phyloP scores from a whole-genome alignment of 92 coral and sea anemone genomes.

The Parazoanthus darwini region DNA sequence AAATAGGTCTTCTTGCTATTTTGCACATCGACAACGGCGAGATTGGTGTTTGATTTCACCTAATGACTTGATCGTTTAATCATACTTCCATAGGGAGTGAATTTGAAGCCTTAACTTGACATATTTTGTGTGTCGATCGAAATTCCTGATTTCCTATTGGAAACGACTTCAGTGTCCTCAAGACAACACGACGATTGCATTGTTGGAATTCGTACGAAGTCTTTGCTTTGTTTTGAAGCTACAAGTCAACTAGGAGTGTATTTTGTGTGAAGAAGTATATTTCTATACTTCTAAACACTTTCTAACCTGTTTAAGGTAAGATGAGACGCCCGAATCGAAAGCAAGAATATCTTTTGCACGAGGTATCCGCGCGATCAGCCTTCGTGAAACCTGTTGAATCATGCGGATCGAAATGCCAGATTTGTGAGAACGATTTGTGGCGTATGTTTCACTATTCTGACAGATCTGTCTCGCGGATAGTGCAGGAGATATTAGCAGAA shows the following conservation, averaged over 20 bases:
- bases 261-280: conserved; percentile 77
- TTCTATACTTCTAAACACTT: conserved; percentile 69
- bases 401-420: conserved; percentile 44
- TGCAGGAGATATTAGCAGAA: conserved; percentile 19
- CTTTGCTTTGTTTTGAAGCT: conserved; percentile 90
- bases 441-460: conserved; percentile 17
- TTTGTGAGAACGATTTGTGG: conserved; percentile 19
- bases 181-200: conserved; percentile 61
- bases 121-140: conserved; percentile 89
- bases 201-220: conserved; percentile 67
- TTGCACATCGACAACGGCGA: background rate
- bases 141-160: conserved; percentile 83
- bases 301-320: conserved; percentile 82
- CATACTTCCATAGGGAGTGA: conserved; percentile 99
- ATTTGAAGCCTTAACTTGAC: conserved; percentile 63
- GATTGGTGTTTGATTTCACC: conserved; percentile 25
- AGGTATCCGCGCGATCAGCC: conserved; percentile 40
- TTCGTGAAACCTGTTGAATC: conserved; percentile 45
- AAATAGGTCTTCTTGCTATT: conserved; percentile 21
- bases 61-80: conserved; percentile 79
- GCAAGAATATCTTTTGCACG: conserved; percentile 32
- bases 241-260: conserved; percentile 63
- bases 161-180: conserved; percentile 80
- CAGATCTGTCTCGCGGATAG: background rate
- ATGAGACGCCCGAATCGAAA: background rate